A percentile compares a stretch with the other conserved stretches of the same genome.
These are phyloP conservation scores for Arbacia lixula DNA, from an alignment of 53 echinoderm and acorn worm genomes.

Conservation along the genomic window DNA sequence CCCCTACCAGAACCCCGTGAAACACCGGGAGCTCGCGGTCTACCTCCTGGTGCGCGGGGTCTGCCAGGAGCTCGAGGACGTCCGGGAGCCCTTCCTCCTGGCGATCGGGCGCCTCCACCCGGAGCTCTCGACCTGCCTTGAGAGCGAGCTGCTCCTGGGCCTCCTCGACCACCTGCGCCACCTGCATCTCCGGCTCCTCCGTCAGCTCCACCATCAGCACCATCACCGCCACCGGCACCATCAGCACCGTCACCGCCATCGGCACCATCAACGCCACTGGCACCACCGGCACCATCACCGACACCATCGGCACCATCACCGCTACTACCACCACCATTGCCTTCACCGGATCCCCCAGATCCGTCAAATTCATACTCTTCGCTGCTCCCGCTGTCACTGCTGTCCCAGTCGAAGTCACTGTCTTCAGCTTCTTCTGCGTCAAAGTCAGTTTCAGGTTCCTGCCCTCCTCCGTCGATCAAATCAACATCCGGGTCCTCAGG, in stretches of 20 bases:
- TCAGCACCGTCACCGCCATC: constrained; percentile 13
- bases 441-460: no score
- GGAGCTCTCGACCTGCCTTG: background rate
- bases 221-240: constrained; percentile 3
- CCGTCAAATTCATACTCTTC: no score
- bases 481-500: constrained; percentile 2
- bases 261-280: constrained; percentile 8
- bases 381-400: no score
- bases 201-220: background rate
- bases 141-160: background rate
- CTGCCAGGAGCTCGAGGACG: no score
- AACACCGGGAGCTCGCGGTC: no score
- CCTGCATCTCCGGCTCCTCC: background rate
- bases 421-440: no score
- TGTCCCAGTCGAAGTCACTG: no score
- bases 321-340: background rate
- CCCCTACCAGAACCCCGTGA: no score
- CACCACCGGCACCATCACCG: background rate
- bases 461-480: no score
- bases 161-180: background rate
- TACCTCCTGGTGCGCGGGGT: no score
- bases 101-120: no score
- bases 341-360: background rate
- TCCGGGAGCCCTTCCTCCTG: no score
- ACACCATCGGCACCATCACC: background rate